These are phyloP conservation scores for Serinus canaria DNA, from an alignment of 2,113 vertebrate genomes.

Conservation along the genomic window DNA sequence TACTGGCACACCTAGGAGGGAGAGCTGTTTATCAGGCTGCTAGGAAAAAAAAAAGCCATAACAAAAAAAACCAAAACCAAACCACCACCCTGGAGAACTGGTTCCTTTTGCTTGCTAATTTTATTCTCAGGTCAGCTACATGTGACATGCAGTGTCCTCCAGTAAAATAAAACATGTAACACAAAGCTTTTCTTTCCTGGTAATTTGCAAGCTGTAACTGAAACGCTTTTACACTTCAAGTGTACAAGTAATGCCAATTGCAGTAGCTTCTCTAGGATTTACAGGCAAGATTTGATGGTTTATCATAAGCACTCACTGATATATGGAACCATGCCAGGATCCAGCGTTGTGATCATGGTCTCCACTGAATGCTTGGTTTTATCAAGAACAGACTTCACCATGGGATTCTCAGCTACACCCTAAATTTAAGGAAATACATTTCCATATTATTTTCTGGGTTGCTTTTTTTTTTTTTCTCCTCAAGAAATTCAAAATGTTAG, in stretches of 20 bases:
- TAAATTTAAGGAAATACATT: conserved; percentile 52
- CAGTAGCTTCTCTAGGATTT: neutral
- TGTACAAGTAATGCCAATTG: neutral
- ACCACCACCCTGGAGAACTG: neutral
- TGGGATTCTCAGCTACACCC: conserved; percentile 92
- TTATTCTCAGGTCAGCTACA: neutral
- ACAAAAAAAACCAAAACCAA: neutral
- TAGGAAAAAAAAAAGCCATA: neutral
- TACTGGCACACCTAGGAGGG: neutral
- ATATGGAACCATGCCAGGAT: conserved; percentile 97
- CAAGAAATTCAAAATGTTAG: neutral
- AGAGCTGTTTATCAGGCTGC: neutral
- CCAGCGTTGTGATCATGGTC: conserved; percentile 96
- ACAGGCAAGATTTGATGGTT: neutral
- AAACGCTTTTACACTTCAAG: neutral
- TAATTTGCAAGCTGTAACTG: neutral
- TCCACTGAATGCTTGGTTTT: conserved; percentile 96
- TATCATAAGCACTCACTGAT: conserved; percentile 84
- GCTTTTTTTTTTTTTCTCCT: rapidly evolving
- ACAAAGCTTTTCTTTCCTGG: neutral
- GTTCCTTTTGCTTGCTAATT: neutral
- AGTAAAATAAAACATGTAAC: neutral
- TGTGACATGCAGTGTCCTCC: neutral
- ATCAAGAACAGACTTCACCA: conserved; percentile 93
- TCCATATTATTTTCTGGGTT: neutral